A percentile compares a stretch with the other conserved stretches of the same genome.
Conservation (phyloP, 2,888 invertebrate species). For the Troides oblongomaculatus region DNA sequence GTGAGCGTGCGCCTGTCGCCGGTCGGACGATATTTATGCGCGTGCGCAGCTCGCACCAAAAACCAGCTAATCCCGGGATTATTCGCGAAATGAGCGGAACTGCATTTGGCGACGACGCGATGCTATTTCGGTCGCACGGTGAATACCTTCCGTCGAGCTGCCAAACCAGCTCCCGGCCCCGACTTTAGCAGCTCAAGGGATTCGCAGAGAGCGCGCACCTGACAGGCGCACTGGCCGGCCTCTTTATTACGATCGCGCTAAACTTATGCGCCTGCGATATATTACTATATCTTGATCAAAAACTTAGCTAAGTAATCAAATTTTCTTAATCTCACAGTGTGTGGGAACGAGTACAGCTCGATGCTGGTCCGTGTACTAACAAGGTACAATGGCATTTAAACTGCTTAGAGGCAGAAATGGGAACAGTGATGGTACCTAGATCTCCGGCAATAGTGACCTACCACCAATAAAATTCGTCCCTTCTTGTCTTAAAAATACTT, state of each 20-base stretch:
- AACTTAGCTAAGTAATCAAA: too few species aligned
- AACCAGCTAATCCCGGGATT: slow-evolving; percentile 63
- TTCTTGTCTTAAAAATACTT: too few species aligned
- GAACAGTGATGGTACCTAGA: too few species aligned
- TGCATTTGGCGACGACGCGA: slow-evolving; percentile 56
- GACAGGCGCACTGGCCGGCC: neutral
- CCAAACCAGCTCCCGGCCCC: slow-evolving; percentile 58
- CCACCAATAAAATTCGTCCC: too few species aligned
- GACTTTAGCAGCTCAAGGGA: slow-evolving; percentile 20
- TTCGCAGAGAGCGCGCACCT: slow-evolving; percentile 5
- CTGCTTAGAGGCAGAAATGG: too few species aligned
- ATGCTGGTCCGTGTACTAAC: too few species aligned
- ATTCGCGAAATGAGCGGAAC: slow-evolving; percentile 62
- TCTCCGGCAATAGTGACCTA: too few species aligned
- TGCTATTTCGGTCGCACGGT: slow-evolving; percentile 56
- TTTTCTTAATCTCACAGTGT: too few species aligned
- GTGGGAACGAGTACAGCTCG: too few species aligned
- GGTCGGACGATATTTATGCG: slow-evolving; percentile 55
- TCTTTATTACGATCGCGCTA: neutral
- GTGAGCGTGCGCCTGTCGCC: slow-evolving; percentile 30
- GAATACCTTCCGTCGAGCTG: slow-evolving; percentile 44
- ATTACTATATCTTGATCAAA: too few species aligned
- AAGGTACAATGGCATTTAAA: too few species aligned
- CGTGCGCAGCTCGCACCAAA: slow-evolving; percentile 62
- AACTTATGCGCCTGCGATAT: too few species aligned